These are phyloP conservation scores for Sturmia bella DNA, from an alignment of 2,888 invertebrate genomes.

Conservation along the genomic window DNA sequence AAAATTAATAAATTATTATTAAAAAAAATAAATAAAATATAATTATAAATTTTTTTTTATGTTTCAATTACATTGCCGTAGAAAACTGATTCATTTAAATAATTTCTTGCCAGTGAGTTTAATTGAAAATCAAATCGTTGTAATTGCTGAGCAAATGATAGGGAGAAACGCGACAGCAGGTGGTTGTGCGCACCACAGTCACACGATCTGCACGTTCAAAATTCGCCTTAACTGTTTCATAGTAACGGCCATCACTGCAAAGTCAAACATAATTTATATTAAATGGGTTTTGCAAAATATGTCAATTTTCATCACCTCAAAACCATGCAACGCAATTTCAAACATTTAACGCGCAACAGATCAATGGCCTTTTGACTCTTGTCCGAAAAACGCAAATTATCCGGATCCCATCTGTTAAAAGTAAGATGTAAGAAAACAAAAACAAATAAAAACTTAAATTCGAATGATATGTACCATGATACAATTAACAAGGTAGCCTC, in stretches of 20 bases:
- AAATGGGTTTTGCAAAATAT: background rate
- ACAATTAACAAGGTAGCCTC: no score
- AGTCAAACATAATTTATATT: background rate
- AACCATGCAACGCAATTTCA: conserved; percentile 95
- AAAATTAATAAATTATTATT: conserved; percentile 61
- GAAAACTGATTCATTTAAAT: background rate
- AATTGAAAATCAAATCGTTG: conserved; percentile 97
- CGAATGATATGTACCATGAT: no score
- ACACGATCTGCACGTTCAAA: conserved; percentile 98
- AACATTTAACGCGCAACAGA: conserved; percentile 96
- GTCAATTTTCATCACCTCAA: conserved; percentile 90
- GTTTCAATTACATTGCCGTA: conserved; percentile 59
- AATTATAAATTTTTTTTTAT: conserved; percentile 69
- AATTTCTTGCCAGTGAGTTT: conserved; percentile 72
- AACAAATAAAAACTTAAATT: background rate
- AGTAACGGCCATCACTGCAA: conserved; percentile 97
- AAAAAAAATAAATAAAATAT: conserved; percentile 48
- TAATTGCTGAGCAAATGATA: conserved; percentile 96
- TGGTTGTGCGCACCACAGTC: conserved; percentile 97
- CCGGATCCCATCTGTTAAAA: conserved; percentile 93
- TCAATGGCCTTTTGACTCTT: conserved; percentile 99
- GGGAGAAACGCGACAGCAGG: conserved; percentile 96
- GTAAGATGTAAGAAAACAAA: background rate
- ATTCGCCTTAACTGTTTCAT: conserved; percentile 99
- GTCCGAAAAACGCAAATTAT: conserved; percentile 98